These are phyloP conservation scores for Synanthedon tipuliformis DNA, from an alignment of 2,888 invertebrate genomes.

Conservation along the genomic window DNA sequence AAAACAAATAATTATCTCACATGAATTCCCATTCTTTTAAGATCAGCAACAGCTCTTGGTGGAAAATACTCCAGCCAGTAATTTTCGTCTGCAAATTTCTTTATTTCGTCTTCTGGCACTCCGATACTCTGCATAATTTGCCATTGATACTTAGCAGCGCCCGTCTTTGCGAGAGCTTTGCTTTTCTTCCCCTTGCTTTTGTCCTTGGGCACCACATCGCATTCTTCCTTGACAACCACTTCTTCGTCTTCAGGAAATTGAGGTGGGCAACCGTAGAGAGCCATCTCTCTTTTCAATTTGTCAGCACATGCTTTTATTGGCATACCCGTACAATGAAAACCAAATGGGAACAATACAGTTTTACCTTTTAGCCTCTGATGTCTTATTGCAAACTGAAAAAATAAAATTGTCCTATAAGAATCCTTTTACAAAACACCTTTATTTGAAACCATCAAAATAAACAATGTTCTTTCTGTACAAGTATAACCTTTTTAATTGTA, in stretches of 20 bases:
- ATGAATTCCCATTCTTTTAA: constrained; percentile 90
- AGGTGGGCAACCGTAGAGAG: constrained; percentile 92
- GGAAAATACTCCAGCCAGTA: constrained; percentile 99
- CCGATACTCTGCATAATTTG: constrained; percentile 97
- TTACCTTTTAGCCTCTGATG: constrained; percentile 94
- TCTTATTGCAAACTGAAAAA: constrained; percentile 84
- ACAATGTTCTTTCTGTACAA: too few species aligned
- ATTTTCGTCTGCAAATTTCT: constrained; percentile 87
- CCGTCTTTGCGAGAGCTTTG: constrained; percentile 94
- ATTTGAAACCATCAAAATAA: too few species aligned
- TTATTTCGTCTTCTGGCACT: constrained; percentile 90
- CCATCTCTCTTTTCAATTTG: constrained; percentile 94
- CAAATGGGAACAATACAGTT: constrained; percentile 94
- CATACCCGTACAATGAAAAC: constrained; percentile 99
- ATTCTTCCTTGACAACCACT: constrained; percentile 57
- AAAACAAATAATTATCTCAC: constrained; percentile 58
- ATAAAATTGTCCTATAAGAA: too few species aligned
- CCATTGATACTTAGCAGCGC: constrained; percentile 94
- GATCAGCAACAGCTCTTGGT: constrained; percentile 86
- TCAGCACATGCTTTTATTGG: constrained; percentile 99
- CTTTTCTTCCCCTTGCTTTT: constrained; percentile 90
- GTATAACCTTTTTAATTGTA: too few species aligned
- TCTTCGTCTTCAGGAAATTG: constrained; percentile 79
- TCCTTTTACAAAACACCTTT: too few species aligned
- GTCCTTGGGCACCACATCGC: constrained; percentile 73